Evolutionary conservation across 53 echinoderm and acorn worm species (phyloP).

Genomic region (Echinarachnius parma): DNA sequence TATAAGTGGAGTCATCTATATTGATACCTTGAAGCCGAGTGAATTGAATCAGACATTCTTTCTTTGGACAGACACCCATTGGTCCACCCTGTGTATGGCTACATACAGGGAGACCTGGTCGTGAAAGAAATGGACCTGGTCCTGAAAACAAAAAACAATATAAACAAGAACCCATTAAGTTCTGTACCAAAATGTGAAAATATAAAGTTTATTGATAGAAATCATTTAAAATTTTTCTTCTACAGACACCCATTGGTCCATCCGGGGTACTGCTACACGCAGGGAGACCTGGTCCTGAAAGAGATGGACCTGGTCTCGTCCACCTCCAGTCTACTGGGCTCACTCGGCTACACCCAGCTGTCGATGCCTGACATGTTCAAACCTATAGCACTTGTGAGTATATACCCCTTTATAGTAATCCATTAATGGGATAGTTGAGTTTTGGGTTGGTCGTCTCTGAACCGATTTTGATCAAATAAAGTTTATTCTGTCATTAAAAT

Average conservation of each 20-base stretch:
- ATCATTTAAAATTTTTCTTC: not conserved
- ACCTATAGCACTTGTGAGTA: slow-evolving; percentile 67
- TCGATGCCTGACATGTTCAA: slow-evolving; percentile 80
- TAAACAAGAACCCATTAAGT: not conserved
- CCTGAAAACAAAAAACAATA: too few relatives aligned
- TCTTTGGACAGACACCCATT: slow-evolving; percentile 46
- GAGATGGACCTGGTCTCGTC: slow-evolving; percentile 49
- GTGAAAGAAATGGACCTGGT: slow-evolving; percentile 50
- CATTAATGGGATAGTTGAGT: not conserved
- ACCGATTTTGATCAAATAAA: too few relatives aligned
- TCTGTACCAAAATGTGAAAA: not conserved
- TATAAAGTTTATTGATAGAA: not conserved
- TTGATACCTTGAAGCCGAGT: too few relatives aligned
- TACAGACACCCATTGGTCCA: slow-evolving; percentile 58
- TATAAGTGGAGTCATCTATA: too few relatives aligned
- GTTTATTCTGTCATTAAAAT: too few relatives aligned
- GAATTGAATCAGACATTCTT: too few relatives aligned
- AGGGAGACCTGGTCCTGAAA: slow-evolving; percentile 43
- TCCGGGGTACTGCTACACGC: slow-evolving; percentile 55
- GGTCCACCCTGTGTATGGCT: slow-evolving; percentile 57
- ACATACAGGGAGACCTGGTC: slow-evolving; percentile 49
- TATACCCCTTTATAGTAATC: not conserved
- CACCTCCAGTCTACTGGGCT: slow-evolving; percentile 40
- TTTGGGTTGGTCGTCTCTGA: too few relatives aligned
- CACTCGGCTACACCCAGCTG: slow-evolving; percentile 63